These are phyloP conservation scores for Alcedo quadribrachys DNA, from an alignment of 2,797 vertebrate species.

Conservation along the genomic window DNA sequence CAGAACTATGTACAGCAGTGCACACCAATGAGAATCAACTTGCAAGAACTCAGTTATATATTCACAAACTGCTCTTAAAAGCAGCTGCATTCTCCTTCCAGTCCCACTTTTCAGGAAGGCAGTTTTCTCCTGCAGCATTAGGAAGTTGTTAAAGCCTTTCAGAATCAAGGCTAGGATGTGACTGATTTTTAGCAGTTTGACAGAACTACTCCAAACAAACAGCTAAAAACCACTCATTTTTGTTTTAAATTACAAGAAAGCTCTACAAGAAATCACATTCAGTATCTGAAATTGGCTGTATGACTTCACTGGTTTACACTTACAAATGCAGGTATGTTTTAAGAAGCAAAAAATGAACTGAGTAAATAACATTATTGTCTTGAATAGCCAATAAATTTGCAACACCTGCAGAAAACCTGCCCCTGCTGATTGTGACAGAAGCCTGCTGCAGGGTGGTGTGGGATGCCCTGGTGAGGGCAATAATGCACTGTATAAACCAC, in stretches of 20 bases:
- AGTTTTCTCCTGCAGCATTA: background rate
- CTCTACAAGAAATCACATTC: background rate
- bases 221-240: background rate
- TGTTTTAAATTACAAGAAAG: background rate
- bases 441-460: background rate
- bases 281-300: background rate
- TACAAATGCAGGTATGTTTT: background rate
- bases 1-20: background rate
- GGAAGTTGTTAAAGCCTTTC: background rate
- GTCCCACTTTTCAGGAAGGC: background rate
- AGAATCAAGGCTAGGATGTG: background rate
- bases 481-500: fast-evolving
- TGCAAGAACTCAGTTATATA: background rate
- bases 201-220: background rate
- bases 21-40: background rate
- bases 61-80: background rate
- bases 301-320: background rate
- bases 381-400: background rate
- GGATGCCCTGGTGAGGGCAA: background rate
- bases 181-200: background rate
- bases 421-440: background rate
- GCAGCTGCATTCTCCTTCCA: background rate
- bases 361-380: background rate
- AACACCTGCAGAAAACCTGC: background rate
- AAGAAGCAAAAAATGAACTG: background rate